Percentiles rank a stretch among this genome's conserved stretches.
These are phyloP conservation scores for Elaphurus davidianus DNA, from an alignment of 2,113 vertebrate species.

Conservation along the genomic window DNA sequence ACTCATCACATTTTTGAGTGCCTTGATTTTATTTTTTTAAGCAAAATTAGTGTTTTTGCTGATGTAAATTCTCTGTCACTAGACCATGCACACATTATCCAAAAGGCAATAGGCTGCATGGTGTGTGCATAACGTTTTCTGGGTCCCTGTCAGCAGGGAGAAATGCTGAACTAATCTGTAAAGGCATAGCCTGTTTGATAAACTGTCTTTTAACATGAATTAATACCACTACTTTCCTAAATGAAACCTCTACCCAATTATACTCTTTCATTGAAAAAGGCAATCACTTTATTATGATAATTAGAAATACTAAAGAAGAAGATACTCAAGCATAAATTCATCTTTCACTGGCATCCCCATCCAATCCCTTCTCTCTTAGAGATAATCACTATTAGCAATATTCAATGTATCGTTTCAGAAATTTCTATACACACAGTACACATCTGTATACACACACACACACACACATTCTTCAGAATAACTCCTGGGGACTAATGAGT, in stretches of 20 bases:
- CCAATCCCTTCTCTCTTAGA: not conserved
- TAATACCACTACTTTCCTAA: not conserved
- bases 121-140: not conserved
- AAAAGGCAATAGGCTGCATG: not conserved
- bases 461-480: not conserved
- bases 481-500: not conserved
- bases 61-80: not conserved
- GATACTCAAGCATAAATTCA: not conserved
- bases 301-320: not conserved
- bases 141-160: not conserved
- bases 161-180: not conserved
- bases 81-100: not conserved
- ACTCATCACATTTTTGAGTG: slow-evolving; percentile 55
- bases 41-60: slow-evolving; percentile 14
- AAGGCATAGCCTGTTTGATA: not conserved
- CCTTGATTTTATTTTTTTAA: slow-evolving; percentile 32
- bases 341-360: not conserved
- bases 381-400: not conserved
- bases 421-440: not conserved
- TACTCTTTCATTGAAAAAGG: not conserved
- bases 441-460: not conserved
- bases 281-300: not conserved
- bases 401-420: not conserved
- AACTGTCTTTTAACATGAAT: slow-evolving; percentile 9
- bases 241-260: not conserved